Percentiles rank a stretch among this genome's conserved stretches.
Conservation (phyloP, 2,113 vertebrate genomes). For the Ibidorhyncha struthersii region DNA sequence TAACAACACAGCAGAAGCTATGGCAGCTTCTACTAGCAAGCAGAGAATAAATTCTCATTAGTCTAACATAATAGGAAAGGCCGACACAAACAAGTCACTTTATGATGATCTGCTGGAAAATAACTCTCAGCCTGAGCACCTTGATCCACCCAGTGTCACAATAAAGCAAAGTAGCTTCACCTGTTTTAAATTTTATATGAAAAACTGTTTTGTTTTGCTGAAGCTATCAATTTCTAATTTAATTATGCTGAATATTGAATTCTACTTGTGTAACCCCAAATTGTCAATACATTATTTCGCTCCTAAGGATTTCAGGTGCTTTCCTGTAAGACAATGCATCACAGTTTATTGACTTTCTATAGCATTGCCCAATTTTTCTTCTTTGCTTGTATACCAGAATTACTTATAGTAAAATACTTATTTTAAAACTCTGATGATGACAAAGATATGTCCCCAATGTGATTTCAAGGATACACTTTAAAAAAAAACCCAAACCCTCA, state of each 20-base stretch:
- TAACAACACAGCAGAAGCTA: not conserved
- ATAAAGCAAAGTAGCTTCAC: not conserved
- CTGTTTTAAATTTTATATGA: not conserved
- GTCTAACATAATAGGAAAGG: not conserved
- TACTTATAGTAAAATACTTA: constrained; percentile 10
- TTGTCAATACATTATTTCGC: constrained; percentile 21
- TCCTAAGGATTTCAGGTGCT: constrained; percentile 32
- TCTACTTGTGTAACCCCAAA: constrained; percentile 42
- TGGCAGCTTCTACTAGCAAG: not conserved
- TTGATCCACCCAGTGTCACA: not conserved
- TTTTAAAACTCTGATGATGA: constrained; percentile 22
- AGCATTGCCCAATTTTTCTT: constrained; percentile 14
- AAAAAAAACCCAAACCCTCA: not conserved
- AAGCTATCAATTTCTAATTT: constrained; percentile 56
- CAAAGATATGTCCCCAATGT: constrained; percentile 24
- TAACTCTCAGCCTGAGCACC: not conserved
- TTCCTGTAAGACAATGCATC: not conserved
- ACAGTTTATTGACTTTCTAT: constrained; percentile 46
- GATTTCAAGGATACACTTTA: constrained; percentile 28
- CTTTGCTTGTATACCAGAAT: not conserved
- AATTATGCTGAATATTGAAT: constrained; percentile 57
- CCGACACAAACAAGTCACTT: not conserved
- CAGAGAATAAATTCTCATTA: constrained; percentile 21
- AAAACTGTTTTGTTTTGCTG: constrained; percentile 20
- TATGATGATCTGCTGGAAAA: not conserved